Evolutionary conservation across 2,888 invertebrate genomes (phyloP).

Genomic region (Drosophila gaucha): DNA sequence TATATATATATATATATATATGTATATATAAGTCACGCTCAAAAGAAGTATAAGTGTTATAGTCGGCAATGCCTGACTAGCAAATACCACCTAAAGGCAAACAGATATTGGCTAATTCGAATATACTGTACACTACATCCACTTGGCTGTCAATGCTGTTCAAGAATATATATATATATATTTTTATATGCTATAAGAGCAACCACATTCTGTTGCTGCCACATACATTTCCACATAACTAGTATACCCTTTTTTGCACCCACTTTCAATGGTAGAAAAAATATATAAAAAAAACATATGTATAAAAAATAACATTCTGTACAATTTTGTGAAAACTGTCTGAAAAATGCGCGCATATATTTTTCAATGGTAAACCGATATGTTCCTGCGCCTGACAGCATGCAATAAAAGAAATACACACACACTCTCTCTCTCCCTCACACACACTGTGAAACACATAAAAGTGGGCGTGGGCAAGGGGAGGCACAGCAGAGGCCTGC

Average conservation of each 20-base stretch:
- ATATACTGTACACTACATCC: not conserved
- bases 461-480: slow-evolving; percentile 34
- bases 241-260: slow-evolving; percentile 1
- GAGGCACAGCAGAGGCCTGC: slow-evolving; percentile 38
- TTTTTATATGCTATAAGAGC: not conserved
- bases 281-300: slow-evolving; percentile 4
- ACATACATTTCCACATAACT: not conserved
- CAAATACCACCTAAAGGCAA: not conserved
- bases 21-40: slow-evolving; percentile 10
- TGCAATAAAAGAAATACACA: slow-evolving; percentile 62
- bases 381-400: slow-evolving; percentile 74
- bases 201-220: not conserved
- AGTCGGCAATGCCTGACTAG: not conserved
- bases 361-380: slow-evolving; percentile 75
- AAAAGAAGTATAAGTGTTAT: not conserved
- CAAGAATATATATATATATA: not conserved
- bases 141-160: not conserved
- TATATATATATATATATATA: not conserved
- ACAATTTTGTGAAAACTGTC: slow-evolving; percentile 69
- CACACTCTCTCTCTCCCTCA: slow-evolving; percentile 3
- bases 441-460: slow-evolving; percentile 28
- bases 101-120: not conserved
- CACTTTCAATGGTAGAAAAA: slow-evolving; percentile 3
- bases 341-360: slow-evolving; percentile 68
- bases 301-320: slow-evolving; percentile 48